Conservation (phyloP, 1,140 invertebrate genomes). For the Steinernema khuongi region DNA sequence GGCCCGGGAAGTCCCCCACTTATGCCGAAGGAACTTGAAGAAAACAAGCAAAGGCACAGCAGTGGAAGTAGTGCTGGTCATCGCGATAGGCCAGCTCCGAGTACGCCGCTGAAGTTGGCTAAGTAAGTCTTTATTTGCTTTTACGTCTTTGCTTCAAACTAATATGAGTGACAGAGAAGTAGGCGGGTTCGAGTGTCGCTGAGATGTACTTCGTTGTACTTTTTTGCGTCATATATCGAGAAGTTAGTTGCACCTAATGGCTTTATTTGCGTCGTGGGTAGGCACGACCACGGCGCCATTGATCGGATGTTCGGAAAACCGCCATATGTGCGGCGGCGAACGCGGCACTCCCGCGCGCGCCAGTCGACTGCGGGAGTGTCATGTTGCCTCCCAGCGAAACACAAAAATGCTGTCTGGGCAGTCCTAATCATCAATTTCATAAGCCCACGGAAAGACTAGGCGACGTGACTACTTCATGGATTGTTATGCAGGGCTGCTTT, state of each 20-base stretch:
- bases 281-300: background rate
- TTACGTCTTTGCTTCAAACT: background rate
- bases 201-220: no score
- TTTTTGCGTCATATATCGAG: background rate
- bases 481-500: no score
- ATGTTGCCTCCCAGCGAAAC: no score
- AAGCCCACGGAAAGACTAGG: no score
- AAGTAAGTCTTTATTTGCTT: background rate
- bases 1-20: conserved; percentile 24
- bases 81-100: background rate
- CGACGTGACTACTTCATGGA: no score
- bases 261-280: background rate
- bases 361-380: no score
- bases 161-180: no score
- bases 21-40: background rate
- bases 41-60: conserved; percentile 4
- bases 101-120: conserved; percentile 17
- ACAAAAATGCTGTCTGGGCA: no score
- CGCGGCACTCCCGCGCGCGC: background rate
- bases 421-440: background rate
- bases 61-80: background rate
- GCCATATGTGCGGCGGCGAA: background rate
- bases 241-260: background rate
- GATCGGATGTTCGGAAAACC: background rate
- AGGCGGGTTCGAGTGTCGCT: no score